Conservation (phyloP, 2,888 invertebrate genomes). For the Auanema sp. region DNA sequence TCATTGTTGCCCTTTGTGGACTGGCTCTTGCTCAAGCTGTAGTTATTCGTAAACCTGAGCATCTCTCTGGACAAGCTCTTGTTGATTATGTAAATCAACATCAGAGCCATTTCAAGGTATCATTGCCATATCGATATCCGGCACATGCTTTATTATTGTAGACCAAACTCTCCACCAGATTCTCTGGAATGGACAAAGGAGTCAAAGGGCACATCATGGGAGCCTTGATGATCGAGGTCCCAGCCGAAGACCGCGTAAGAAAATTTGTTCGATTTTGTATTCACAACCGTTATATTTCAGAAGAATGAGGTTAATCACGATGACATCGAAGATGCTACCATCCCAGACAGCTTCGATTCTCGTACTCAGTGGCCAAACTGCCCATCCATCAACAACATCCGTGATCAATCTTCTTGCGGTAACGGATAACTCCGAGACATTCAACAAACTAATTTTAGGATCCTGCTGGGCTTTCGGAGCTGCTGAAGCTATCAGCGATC, state of each 20-base stretch:
- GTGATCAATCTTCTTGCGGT: slow-evolving; percentile 48
- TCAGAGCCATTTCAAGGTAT: slow-evolving; percentile 32
- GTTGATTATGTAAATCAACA: slow-evolving; percentile 44
- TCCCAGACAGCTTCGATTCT: slow-evolving; percentile 46
- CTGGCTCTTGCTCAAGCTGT: slow-evolving; percentile 15
- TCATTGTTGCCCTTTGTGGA: slow-evolving; percentile 13
- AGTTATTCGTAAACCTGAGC: slow-evolving; percentile 18
- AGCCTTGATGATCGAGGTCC: slow-evolving; percentile 40
- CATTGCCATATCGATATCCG: neutral
- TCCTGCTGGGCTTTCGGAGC: slow-evolving; percentile 78
- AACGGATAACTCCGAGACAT: neutral
- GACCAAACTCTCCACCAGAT: slow-evolving; percentile 31
- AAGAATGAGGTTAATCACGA: slow-evolving; percentile 29
- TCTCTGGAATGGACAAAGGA: slow-evolving; percentile 30
- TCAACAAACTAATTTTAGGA: slow-evolving; percentile 64
- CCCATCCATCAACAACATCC: slow-evolving; percentile 67
- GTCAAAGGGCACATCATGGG: slow-evolving; percentile 43
- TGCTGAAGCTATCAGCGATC: slow-evolving; percentile 68
- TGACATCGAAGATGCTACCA: slow-evolving; percentile 29
- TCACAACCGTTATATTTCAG: slow-evolving; percentile 10
- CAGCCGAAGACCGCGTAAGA: slow-evolving; percentile 31
- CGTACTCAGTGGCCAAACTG: slow-evolving; percentile 44
- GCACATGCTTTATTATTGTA: slow-evolving; percentile 30
- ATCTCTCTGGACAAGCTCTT: slow-evolving; percentile 39
- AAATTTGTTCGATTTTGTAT: neutral